Base-by-base conservation (phyloP, 2,888 invertebrate genomes). In the Phorcus lineatus region DNA sequence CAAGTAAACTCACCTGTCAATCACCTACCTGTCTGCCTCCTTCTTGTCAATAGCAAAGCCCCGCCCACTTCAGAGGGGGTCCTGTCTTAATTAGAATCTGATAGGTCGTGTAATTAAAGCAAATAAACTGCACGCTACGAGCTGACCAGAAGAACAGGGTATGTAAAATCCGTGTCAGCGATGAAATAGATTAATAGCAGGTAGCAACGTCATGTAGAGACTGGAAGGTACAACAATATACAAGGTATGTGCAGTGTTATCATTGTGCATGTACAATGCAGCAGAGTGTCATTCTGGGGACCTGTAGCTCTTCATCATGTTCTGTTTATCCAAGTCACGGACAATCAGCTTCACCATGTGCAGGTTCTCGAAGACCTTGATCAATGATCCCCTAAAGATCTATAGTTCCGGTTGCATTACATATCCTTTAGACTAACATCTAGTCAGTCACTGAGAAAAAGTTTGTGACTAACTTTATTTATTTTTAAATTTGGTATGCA, bases 141-240 rank as follows among this genome's bases (percentile, higher is more conserved):
- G 36, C 70, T 40, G 70, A 19, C 36, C 70, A 11, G 70, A 36
- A 70, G 70, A 17, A 36, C 70, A 17, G 36, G 11, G 70, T 13
- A 47, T 47, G 70, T 70, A 36, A 70, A 70, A 0, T 40, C 19
- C 19, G 19, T 36, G 70, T 31, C 70, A 70, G 70, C 40, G n/a
- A 36, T 70, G 70, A 70, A 70, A 70, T 70, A 70, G 70, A 70
- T 70, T 70, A 70, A 70, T 70, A 11, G 70, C 40, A 36, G 70
- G 70, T 70, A 70, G 70, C 70, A 11, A 31, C 36, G 36, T 19
- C 40, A 70, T 70, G 70, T 70, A 70, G 19, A 70, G 13, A 17
- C 28, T 16, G 6, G 28, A 19, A 62, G 62, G 4, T 11, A 70
- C 28, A 70, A 70, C 40, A 70, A 70, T 70, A 70, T 70, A 36